Percentiles rank a stretch among this genome's conserved stretches.
These are phyloP conservation scores for Leucosticte australis DNA, from an alignment of 2,113 vertebrate species.

Conservation along the genomic window DNA sequence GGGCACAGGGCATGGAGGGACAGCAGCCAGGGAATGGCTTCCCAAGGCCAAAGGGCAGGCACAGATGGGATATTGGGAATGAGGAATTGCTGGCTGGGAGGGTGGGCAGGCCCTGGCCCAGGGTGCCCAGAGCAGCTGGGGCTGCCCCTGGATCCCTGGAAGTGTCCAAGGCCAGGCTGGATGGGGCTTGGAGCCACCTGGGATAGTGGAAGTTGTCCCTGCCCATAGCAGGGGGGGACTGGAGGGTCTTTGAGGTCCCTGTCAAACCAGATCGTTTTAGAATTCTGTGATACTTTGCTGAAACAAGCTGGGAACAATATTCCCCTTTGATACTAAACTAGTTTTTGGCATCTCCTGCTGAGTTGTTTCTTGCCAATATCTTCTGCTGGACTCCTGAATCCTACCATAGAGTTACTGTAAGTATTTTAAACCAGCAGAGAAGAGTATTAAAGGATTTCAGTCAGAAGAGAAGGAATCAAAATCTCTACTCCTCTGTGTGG, in stretches of 20 bases:
- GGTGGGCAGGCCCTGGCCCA: not conserved
- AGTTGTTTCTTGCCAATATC: not conserved
- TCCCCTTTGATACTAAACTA: not conserved
- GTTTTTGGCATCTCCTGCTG: not conserved
- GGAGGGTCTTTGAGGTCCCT: not conserved
- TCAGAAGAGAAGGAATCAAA: not conserved
- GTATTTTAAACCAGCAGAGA: not conserved
- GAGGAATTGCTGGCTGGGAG: accelerated
- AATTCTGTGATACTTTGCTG: not conserved
- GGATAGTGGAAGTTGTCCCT: accelerated
- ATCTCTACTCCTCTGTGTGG: not conserved
- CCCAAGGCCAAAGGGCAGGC: not conserved
- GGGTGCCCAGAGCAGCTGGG: not conserved
- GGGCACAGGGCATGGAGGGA: not conserved
- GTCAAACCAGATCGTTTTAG: not conserved
- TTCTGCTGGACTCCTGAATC: not conserved
- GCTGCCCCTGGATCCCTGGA: not conserved
- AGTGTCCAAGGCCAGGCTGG: accelerated
- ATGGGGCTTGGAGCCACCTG: accelerated
- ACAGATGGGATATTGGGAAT: not conserved
- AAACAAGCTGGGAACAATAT: not conserved
- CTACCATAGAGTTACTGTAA: not conserved
- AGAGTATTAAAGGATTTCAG: not conserved
- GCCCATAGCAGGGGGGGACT: not conserved
- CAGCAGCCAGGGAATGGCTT: not conserved